phyloP scores from a whole-genome alignment of 2,113 vertebrate genomes.

The Alligator sinensis region DNA sequence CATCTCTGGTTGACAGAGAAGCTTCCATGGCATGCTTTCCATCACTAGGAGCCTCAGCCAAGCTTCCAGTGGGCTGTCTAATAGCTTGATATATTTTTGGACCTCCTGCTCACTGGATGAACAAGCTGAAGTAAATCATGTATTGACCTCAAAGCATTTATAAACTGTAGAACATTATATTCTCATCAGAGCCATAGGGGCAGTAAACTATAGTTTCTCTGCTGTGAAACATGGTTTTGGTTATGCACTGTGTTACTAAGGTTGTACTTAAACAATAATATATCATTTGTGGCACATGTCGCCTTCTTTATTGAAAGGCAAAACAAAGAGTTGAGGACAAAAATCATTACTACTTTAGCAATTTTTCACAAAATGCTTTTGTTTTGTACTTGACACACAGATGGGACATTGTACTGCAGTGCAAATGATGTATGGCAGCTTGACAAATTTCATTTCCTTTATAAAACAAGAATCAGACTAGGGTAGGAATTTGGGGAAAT shows the following conservation, averaged over 20 bases:
- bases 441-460: slow-evolving; percentile 92
- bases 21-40: slow-evolving; percentile 79
- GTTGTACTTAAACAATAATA: slow-evolving; percentile 90
- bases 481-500: slow-evolving; percentile 75
- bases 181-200: slow-evolving; percentile 92
- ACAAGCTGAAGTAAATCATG: slow-evolving; percentile 94
- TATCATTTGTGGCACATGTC: slow-evolving; percentile 93
- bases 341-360: slow-evolving; percentile 96
- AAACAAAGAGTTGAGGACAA: slow-evolving; percentile 98
- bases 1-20: slow-evolving; percentile 83
- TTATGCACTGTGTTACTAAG: slow-evolving; percentile 89
- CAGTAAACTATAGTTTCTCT: slow-evolving; percentile 94
- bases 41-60: slow-evolving; percentile 80
- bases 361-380: slow-evolving; percentile 99
- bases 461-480: slow-evolving; percentile 83
- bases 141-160: slow-evolving; percentile 96
- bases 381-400: slow-evolving; percentile 90
- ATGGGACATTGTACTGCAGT: slow-evolving; percentile 83
- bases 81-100: slow-evolving; percentile 89
- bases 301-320: slow-evolving; percentile 98
- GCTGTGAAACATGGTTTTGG: slow-evolving; percentile 95
- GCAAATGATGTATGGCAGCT: slow-evolving; percentile 90
- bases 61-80: slow-evolving; percentile 85
- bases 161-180: slow-evolving; percentile 93
- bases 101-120: slow-evolving; percentile 87